Evolutionary conservation across 1,140 invertebrate genomes (phyloP).

Genomic region (Drosophila kepulauana): DNA sequence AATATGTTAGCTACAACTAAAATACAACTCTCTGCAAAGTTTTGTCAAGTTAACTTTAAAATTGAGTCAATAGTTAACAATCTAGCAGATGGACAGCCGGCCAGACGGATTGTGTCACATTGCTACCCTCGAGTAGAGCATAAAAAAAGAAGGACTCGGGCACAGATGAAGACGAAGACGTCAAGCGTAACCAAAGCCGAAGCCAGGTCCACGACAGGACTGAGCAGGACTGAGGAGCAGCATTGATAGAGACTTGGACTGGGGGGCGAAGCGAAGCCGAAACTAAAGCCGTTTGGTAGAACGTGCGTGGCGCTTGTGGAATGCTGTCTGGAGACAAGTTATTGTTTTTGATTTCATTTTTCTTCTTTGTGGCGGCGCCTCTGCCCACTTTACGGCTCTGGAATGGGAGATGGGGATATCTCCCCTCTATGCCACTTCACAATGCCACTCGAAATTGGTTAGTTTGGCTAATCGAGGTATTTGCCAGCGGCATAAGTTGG

Average conservation of each 20-base stretch:
- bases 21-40: no score
- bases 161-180: conserved; percentile 69
- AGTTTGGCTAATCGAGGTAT: conserved; percentile 80
- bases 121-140: neutral
- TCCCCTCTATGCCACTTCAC: neutral
- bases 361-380: conserved; percentile 54
- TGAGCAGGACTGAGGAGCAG: neutral
- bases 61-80: no score
- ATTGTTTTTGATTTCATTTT: conserved; percentile 84
- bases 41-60: no score
- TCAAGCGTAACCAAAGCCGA: conserved; percentile 66
- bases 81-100: no score
- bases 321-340: conserved; percentile 82
- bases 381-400: conserved; percentile 51
- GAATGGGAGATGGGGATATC: conserved; percentile 26
- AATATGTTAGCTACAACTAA: no score
- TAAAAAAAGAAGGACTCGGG: conserved; percentile 5
- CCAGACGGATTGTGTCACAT: neutral
- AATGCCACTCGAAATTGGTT: conserved; percentile 65
- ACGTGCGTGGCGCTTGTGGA: conserved; percentile 79
- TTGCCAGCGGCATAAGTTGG: conserved; percentile 60
- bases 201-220: conserved; percentile 11
- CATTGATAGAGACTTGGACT: neutral
- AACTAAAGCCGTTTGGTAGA: conserved; percentile 30
- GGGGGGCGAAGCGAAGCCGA: neutral